phyloP scores from a whole-genome alignment of 2,888 invertebrate genomes.

The Chouioia cunea region DNA sequence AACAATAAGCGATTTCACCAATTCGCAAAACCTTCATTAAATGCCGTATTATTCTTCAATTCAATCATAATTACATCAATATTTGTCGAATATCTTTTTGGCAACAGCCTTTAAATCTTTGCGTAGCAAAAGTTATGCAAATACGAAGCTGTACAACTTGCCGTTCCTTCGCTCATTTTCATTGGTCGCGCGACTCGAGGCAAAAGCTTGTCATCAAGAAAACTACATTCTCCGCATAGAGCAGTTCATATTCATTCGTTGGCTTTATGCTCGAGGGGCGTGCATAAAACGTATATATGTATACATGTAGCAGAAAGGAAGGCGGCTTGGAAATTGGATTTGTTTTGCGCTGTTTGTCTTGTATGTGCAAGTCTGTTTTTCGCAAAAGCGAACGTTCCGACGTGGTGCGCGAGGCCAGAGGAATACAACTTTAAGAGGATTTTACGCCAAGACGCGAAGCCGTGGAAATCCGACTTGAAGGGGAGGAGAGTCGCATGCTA shows the following conservation, averaged over 20 bases:
- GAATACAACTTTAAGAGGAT: slow-evolving; percentile 69
- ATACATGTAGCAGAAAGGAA: neutral
- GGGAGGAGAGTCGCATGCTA: slow-evolving; percentile 33
- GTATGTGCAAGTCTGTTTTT: neutral
- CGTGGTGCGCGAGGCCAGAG: slow-evolving; percentile 65
- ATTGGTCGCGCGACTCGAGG: slow-evolving; percentile 13
- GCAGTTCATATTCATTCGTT: slow-evolving; percentile 8
- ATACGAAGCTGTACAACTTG: neutral
- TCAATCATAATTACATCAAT: too few species aligned
- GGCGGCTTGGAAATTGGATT: slow-evolving; percentile 60
- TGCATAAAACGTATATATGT: neutral
- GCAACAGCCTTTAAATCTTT: too few species aligned
- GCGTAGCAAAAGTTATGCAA: neutral
- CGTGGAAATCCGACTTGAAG: slow-evolving; percentile 65
- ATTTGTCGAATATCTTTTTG: too few species aligned
- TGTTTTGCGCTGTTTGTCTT: slow-evolving; percentile 43
- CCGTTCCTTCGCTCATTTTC: neutral
- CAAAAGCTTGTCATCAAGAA: too few species aligned
- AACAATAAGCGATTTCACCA: too few species aligned
- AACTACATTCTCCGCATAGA: neutral
- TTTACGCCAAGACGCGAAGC: slow-evolving; percentile 65
- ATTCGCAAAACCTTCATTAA: too few species aligned
- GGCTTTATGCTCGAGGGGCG: neutral
- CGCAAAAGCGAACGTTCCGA: slow-evolving; percentile 35
- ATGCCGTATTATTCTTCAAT: too few species aligned